Percentiles rank a stretch among this genome's conserved stretches.
Evolutionary conservation across 2,888 invertebrate species (phyloP).

Genomic region (Ptychoptera contaminata): DNA sequence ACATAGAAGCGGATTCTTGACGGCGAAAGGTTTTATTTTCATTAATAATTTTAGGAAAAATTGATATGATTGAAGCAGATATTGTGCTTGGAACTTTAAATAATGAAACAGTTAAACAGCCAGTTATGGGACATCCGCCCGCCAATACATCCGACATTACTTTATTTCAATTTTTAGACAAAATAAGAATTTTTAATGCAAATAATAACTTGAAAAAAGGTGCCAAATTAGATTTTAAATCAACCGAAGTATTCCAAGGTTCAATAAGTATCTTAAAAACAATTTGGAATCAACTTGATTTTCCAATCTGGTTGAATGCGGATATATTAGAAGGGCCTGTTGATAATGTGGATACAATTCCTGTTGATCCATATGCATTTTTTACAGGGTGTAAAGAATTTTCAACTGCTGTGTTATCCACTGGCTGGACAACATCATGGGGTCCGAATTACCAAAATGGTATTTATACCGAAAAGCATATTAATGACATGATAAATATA

Average conservation of each 20-base stretch:
- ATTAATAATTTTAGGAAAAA: conserved; percentile 28
- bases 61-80: conserved; percentile 79
- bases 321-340: conserved; percentile 65
- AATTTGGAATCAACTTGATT: conserved; percentile 21
- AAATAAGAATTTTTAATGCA: conserved; percentile 37
- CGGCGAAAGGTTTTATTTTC: conserved; percentile 3
- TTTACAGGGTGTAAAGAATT: conserved; percentile 41
- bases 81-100: conserved; percentile 48
- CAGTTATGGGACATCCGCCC: conserved; percentile 83
- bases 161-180: conserved; percentile 51
- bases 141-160: conserved; percentile 53
- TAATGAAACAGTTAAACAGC: conserved; percentile 35
- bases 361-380: conserved; percentile 51
- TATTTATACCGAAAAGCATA: conserved; percentile 43
- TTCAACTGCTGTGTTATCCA: conserved; percentile 50
- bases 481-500: conserved; percentile 49
- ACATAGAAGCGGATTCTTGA: conserved; percentile 14
- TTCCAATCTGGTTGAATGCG: conserved; percentile 77
- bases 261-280: conserved; percentile 34
- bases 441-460: conserved; percentile 35
- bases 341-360: conserved; percentile 34
- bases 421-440: conserved; percentile 73
- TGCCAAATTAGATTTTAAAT: conserved; percentile 79
- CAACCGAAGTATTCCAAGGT: conserved; percentile 50
- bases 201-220: conserved; percentile 42